A percentile compares a stretch with the other conserved stretches of the same genome.
Conservation (phyloP, 1,140 invertebrate genomes). For the Chionoecetes opilio region DNA sequence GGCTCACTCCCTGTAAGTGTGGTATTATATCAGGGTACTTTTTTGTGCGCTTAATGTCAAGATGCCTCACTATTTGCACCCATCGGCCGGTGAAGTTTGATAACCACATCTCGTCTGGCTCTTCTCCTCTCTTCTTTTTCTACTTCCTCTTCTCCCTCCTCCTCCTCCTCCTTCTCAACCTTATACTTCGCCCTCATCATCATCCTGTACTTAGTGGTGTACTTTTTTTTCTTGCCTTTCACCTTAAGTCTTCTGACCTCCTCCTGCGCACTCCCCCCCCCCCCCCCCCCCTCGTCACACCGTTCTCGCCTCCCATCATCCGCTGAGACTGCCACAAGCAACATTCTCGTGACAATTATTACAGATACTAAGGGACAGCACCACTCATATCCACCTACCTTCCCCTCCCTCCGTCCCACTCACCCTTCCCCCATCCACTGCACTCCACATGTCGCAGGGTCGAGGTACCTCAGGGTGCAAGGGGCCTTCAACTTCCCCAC, state of each 20-base stretch:
- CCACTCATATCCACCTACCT: not conserved
- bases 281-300: not conserved
- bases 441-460: not conserved
- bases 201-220: too few species aligned
- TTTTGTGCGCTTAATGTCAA: conserved; percentile 20
- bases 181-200: not conserved
- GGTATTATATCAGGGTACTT: not conserved
- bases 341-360: conserved; percentile 59
- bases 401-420: not conserved
- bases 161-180: not conserved
- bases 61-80: not conserved
- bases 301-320: not conserved
- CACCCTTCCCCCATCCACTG: not conserved
- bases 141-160: not conserved
- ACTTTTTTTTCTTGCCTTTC: not conserved
- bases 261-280: not conserved
- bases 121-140: not conserved
- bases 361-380: conserved; percentile 37
- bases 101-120: not conserved
- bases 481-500: conserved; percentile 21
- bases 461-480: not conserved
- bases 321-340: not conserved
- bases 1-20: not conserved
- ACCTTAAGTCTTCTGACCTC: not conserved
- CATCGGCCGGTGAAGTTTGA: not conserved